Evolutionary conservation across 2,797 vertebrate genomes (phyloP), one percentile per base, ranked within the genome.

Genomic region (Aulostomus chinensis): DNA sequence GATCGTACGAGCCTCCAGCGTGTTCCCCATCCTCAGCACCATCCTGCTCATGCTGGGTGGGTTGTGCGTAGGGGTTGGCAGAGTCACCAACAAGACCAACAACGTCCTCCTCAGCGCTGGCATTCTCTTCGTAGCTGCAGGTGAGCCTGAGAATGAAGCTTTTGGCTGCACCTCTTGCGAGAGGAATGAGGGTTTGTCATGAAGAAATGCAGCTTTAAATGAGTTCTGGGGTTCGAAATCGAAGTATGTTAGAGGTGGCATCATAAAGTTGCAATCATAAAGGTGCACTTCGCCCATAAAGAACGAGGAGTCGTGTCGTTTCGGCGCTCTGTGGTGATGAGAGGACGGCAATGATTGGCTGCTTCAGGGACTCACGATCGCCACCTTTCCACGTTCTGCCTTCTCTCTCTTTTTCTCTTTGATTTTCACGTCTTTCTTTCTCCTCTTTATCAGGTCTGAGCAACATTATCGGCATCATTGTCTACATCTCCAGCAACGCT

Each of bases 391-490:
- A n/a, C n/a, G n/a, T n/a, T n/a, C n/a, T n/a, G n/a, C 20, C 5
- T 2, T 8, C 9, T 4, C 14, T 7, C 15, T 30, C 32, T 9
- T n/a, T 8, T 35, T 1, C n/a, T 16, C 29, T 13, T 15, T 10
- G n/a, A n/a, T 13, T 31, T 16, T 16, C 5, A n/a, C 38, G 15
- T 20, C 8, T 12, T 16, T 51, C 26, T 59, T 0, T 67, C 21
- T 37, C 18, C 40, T 32, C 46, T 55, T 48, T 41, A 41, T 13
- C 73, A 99, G 97, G 97, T 63, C 89, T 99, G 69, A 99, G 96
- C 78, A 99, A 99, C 90, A 98, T 99, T 70, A 99, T 99, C 3
- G 97, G 97, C 52, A 99, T 99, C 82, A 99, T 99, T 17, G 96
- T 99, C 69, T 99, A 99, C 89, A 99, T 99, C 71, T 99, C 97